Percentiles rank a stretch among this genome's conserved stretches.
Conservation (phyloP, 1,140 invertebrate genomes). For the Trissolcus basalis region DNA sequence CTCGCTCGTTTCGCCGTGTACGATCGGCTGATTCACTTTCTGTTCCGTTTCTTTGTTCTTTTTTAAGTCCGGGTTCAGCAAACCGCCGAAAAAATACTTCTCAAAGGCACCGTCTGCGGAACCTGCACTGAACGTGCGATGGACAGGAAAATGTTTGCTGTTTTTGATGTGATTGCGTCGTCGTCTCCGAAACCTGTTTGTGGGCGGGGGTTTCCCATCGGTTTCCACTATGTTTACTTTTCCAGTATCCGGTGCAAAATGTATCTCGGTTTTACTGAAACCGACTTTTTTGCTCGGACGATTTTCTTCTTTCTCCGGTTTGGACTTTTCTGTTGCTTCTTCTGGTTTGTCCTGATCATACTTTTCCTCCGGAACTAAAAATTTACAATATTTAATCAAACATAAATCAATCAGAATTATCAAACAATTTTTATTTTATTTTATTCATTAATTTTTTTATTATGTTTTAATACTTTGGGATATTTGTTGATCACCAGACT, state of each 20-base stretch:
- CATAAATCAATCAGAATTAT: too few relatives aligned
- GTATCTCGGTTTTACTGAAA: constrained; percentile 90
- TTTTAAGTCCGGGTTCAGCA: constrained; percentile 1
- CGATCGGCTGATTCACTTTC: background rate
- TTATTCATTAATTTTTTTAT: constrained; percentile 39
- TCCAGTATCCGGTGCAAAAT: constrained; percentile 89
- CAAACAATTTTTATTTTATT: too few relatives aligned
- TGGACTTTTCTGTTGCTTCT: constrained; percentile 8
- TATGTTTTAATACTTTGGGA: too few relatives aligned
- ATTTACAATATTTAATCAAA: constrained; percentile 59
- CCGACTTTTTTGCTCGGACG: constrained; percentile 82
- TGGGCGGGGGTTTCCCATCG: constrained; percentile 88
- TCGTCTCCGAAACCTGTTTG: constrained; percentile 84
- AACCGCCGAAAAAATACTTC: constrained; percentile 67
- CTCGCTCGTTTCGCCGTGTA: constrained; percentile 8
- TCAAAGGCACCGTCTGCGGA: constrained; percentile 77
- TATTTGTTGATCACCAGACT: too few relatives aligned
- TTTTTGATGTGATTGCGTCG: constrained; percentile 72
- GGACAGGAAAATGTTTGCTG: constrained; percentile 64
- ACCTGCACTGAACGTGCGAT: constrained; percentile 73
- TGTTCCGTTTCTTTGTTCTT: constrained; percentile 7
- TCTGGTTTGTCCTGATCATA: constrained; percentile 20
- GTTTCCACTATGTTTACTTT: constrained; percentile 91
- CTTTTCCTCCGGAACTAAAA: constrained; percentile 63
- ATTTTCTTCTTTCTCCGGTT: too few relatives aligned